A percentile compares a stretch with the other conserved stretches of the same genome.
Evolutionary conservation across 2,113 vertebrate species (phyloP).

Genomic region (Vimba vimba): DNA sequence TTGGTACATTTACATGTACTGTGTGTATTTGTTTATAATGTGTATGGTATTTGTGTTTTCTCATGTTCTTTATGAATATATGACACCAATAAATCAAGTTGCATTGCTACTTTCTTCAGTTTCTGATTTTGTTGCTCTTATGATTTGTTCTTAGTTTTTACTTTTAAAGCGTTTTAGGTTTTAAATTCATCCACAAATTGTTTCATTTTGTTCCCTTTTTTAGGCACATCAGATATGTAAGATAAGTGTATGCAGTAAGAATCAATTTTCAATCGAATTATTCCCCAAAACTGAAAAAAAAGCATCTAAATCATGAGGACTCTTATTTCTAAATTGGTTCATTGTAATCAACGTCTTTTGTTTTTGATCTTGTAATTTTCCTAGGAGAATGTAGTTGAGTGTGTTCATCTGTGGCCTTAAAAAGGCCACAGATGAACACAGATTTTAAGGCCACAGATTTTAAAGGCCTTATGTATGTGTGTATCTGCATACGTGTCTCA

Average conservation of each 20-base stretch:
- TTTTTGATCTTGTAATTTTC: background rate
- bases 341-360: background rate
- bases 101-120: background rate
- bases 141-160: background rate
- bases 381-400: background rate
- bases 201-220: background rate
- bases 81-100: slow-evolving; percentile 38
- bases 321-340: background rate
- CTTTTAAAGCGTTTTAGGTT: background rate
- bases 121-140: background rate
- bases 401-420: background rate
- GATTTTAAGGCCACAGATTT: no score
- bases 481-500: background rate
- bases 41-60: slow-evolving; percentile 1
- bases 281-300: background rate
- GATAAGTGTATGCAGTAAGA: background rate
- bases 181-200: background rate
- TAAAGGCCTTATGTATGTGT: background rate
- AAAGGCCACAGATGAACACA: no score
- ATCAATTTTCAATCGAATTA: background rate
- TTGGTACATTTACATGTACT: background rate
- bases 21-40: background rate
- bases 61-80: background rate
- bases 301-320: background rate
- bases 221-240: background rate